phyloP scores from a whole-genome alignment of 2,797 vertebrate species.

The Discoglossus pictus region DNA sequence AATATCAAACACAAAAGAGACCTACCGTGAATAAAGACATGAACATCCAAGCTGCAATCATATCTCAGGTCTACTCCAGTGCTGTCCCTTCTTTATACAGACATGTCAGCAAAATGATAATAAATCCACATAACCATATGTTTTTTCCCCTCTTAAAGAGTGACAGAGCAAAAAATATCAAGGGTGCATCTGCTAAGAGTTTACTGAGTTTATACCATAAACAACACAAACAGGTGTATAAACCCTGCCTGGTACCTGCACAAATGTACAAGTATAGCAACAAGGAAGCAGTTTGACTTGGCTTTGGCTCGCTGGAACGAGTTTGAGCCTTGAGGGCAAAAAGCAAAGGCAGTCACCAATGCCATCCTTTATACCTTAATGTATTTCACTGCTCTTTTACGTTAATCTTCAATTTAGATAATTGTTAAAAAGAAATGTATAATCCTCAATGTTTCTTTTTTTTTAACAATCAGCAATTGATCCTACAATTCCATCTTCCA shows the following conservation, averaged over 20 bases:
- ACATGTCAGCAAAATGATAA: neutral
- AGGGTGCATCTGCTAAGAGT: constrained; percentile 25
- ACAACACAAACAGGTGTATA: neutral
- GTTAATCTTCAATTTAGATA: no score
- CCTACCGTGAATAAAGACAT: constrained; percentile 54
- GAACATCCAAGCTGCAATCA: constrained; percentile 52
- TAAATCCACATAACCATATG: no score
- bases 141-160: constrained; percentile 5
- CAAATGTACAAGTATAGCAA: neutral
- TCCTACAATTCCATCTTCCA: no score
- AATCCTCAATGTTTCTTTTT: no score
- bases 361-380: no score
- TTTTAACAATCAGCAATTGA: no score
- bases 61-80: neutral
- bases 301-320: neutral
- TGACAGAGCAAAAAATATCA: neutral
- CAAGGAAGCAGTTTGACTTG: constrained; percentile 5
- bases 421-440: no score
- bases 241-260: neutral
- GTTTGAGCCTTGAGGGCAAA: constrained; percentile 15
- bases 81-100: constrained; percentile 23
- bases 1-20: no score
- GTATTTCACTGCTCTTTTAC: no score
- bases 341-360: constrained; percentile 7
- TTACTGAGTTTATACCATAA: neutral